phyloP scores from a whole-genome alignment of 2,888 invertebrate species.

The Ditula angustiorana region DNA sequence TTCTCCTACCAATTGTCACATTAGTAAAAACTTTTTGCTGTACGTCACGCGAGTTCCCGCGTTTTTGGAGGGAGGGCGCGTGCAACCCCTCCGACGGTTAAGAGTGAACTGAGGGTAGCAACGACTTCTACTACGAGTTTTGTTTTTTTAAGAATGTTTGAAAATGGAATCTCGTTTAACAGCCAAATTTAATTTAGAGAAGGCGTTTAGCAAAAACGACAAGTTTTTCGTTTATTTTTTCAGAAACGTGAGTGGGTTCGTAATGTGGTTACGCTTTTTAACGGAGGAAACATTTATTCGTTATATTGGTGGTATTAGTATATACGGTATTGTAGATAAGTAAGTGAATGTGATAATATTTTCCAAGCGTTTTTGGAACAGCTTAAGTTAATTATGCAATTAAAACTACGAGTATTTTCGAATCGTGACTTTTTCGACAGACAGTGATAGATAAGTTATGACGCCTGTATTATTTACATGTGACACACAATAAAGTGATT shows the following conservation, averaged over 20 bases:
- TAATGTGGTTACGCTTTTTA: neutral
- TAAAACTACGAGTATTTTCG: no score
- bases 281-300: neutral
- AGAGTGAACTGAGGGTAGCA: constrained; percentile 49
- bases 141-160: constrained; percentile 15
- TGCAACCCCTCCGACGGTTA: constrained; percentile 44
- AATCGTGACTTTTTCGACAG: no score
- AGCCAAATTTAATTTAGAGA: constrained; percentile 45
- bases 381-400: no score
- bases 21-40: constrained; percentile 36
- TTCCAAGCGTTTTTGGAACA: no score
- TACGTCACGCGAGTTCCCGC: constrained; percentile 55
- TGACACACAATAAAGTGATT: no score
- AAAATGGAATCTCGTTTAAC: constrained; percentile 38
- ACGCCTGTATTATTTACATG: no score
- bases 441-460: no score
- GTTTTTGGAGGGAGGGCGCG: constrained; percentile 47
- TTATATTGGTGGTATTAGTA: no score
- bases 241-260: neutral
- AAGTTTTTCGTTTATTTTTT: neutral
- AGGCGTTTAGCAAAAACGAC: constrained; percentile 21
- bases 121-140: constrained; percentile 36
- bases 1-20: constrained; percentile 39
- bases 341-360: no score
- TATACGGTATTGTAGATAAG: no score